These are phyloP conservation scores for Fratercula arctica DNA, from an alignment of 2,797 vertebrate genomes.

Conservation along the genomic window DNA sequence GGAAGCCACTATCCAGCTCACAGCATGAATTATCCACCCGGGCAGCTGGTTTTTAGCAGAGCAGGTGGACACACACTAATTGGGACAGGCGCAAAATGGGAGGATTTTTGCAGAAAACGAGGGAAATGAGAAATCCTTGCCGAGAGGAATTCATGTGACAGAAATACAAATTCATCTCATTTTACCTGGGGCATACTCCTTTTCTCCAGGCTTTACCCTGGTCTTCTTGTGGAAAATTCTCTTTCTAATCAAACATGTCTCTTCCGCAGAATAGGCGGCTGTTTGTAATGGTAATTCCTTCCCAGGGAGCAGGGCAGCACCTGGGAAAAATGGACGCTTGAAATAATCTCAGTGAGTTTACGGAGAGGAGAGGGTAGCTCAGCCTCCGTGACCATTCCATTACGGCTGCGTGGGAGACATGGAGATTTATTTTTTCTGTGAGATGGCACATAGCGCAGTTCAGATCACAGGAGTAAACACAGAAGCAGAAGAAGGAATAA, in stretches of 20 bases:
- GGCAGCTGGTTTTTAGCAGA: neutral
- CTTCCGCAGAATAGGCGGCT: neutral
- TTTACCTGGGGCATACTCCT: neutral
- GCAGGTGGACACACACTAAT: neutral
- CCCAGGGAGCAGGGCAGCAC: neutral
- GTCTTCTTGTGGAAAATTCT: neutral
- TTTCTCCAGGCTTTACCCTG: neutral
- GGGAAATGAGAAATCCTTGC: neutral
- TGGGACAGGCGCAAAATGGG: neutral
- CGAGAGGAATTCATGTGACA: neutral
- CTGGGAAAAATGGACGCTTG: neutral
- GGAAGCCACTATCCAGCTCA: neutral
- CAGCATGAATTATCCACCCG: neutral
- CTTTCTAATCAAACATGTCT: neutral
- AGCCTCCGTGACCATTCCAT: neutral
- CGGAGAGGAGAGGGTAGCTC: neutral
- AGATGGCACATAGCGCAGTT: neutral
- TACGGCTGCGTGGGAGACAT: neutral
- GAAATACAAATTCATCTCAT: neutral
- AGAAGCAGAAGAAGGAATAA: neutral
- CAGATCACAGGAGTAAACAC: neutral
- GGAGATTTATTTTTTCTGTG: neutral
- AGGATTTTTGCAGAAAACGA: neutral
- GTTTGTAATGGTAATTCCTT: neutral
- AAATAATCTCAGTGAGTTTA: neutral